Base-by-base conservation (phyloP, 2,113 vertebrate genomes). In the Sebastes schlegelii region DNA sequence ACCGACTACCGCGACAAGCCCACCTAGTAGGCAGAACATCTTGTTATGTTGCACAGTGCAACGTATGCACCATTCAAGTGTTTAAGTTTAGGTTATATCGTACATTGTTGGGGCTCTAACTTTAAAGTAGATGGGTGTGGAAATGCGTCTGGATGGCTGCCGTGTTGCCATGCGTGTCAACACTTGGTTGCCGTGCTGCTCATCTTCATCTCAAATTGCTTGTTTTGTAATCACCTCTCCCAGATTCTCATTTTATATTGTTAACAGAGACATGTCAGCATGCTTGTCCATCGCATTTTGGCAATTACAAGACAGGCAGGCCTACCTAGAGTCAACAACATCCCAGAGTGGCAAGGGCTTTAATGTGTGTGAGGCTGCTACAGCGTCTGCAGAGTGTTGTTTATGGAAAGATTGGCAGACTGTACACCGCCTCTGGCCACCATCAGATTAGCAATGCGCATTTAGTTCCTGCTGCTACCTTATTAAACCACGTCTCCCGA, bases 361-460 rank as follows among this genome's bases (percentile, higher is more conserved):
- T 74, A 81, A 72, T 79, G 52, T 73, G 62, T 74, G 66, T 40
- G 66, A 82, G 65, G 69, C 77, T 58, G 55, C 76, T 57, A 8
- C 74, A 49, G 13, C 43, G 49, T 74, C 58, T 66, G 80, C 64
- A 14, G 49, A 1, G 0, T 64, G 4, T 55, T 81, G 86, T 85
- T 87, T 64, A 48, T 64, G 40, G 70, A 78, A 65, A 85, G 63
- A 66, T 21, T 68, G 88, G 76, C 69, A 76, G 57, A 55, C 70
- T 23, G 78, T 52, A 64, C 55, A n/a, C 51, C 62, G 60, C 78
- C 58, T 74, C 46, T 72, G 72, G 85, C 77, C 46, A 46, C 70
- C 2, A 80, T 88, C 86, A 90, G 80, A 90, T 88, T 71, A 89
- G 77, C 58, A 6, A 10, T 13, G 42, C 60, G 34, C 74, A 67